These are phyloP conservation scores for Xerus rutilus DNA, from an alignment of 2,797 vertebrate species.

Conservation along the genomic window DNA sequence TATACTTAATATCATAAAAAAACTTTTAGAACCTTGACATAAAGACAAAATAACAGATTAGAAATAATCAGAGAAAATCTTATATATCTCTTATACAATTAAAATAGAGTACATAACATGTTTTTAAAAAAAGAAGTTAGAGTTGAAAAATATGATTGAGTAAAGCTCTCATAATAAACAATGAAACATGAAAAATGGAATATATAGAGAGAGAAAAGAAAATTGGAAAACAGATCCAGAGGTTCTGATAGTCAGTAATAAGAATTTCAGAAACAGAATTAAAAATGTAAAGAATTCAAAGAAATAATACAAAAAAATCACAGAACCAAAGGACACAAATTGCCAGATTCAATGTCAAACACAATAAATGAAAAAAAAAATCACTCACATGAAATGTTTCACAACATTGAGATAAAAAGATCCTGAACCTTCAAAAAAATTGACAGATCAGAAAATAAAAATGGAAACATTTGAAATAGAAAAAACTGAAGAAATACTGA, in stretches of 20 bases:
- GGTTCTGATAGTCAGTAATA: neutral
- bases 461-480: neutral
- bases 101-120: neutral
- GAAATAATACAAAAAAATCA: neutral
- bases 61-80: neutral
- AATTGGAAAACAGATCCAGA: neutral
- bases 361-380: neutral
- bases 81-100: neutral
- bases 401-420: neutral
- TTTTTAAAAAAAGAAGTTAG: neutral
- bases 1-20: neutral
- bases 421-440: neutral
- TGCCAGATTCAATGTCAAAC: neutral
- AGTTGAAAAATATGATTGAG: neutral
- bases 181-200: neutral
- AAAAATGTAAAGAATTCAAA: neutral
- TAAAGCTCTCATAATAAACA: neutral
- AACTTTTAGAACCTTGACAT: neutral
- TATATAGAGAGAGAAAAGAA: neutral
- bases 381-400: neutral
- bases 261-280: neutral
- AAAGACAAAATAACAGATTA: neutral
- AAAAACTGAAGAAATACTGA: neutral
- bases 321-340: conserved; percentile 4
- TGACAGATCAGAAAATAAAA: conserved; percentile 29